These are phyloP conservation scores for Drosophila mojavensis DNA, from an alignment of 1,140 invertebrate species.

Conservation along the genomic window DNA sequence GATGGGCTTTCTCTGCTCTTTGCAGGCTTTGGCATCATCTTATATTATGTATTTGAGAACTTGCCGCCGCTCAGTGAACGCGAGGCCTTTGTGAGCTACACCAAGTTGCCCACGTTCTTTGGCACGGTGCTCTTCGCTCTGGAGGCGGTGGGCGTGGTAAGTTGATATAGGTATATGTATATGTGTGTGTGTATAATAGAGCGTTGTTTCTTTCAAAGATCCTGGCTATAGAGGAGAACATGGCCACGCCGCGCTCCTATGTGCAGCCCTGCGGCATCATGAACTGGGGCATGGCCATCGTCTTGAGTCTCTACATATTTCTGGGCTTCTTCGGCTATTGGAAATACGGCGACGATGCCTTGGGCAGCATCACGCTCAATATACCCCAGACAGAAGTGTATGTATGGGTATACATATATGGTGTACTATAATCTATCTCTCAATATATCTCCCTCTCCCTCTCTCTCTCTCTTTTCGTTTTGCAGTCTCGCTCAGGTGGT, in stretches of 20 bases:
- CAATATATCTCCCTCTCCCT: not conserved
- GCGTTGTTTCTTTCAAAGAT: conserved; percentile 85
- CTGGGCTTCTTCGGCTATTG: conserved; percentile 94
- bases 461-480: not conserved
- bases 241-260: conserved; percentile 91
- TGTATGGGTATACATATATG: conserved; percentile 40
- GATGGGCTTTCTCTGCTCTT: not conserved
- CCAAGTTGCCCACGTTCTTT: conserved; percentile 90
- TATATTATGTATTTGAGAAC: conserved; percentile 88
- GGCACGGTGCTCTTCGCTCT: conserved; percentile 95
- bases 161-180: conserved; percentile 66
- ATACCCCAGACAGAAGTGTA: conserved; percentile 86
- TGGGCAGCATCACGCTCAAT: conserved; percentile 90
- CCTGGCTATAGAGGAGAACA: conserved; percentile 93
- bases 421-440: not conserved
- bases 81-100: conserved; percentile 85
- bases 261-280: conserved; percentile 89
- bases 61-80: conserved; percentile 86
- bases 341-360: conserved; percentile 88
- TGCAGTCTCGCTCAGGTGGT: conserved; percentile 91
- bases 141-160: conserved; percentile 94
- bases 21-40: conserved; percentile 86
- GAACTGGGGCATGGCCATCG: conserved; percentile 91
- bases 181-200: too few relatives aligned
- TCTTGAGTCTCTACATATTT: conserved; percentile 89